These are phyloP conservation scores for Hipparchia semele DNA, from an alignment of 2,888 invertebrate genomes.

Conservation along the genomic window DNA sequence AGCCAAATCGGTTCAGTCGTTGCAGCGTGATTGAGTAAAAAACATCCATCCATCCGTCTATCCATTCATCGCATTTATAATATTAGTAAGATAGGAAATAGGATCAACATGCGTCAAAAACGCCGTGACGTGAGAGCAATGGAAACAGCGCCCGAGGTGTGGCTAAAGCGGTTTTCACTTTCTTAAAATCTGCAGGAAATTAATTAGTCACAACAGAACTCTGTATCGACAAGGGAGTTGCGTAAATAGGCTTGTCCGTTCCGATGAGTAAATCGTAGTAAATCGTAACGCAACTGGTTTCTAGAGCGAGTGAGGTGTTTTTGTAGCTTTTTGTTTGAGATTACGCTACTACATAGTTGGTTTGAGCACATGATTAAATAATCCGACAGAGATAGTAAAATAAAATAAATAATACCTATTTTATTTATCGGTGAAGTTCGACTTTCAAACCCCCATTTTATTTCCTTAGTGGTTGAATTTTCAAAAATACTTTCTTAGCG, in stretches of 20 bases:
- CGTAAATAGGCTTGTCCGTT: constrained; percentile 39
- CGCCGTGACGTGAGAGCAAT: background rate
- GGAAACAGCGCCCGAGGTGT: constrained; percentile 30
- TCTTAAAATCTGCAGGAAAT: constrained; percentile 51
- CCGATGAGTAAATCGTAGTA: constrained; percentile 37
- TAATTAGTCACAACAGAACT: constrained; percentile 49
- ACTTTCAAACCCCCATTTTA: too few relatives aligned
- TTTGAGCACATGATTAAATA: background rate
- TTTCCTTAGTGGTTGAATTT: too few relatives aligned
- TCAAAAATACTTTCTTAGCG: too few relatives aligned
- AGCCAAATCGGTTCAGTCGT: too few relatives aligned
- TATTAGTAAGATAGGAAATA: too few relatives aligned
- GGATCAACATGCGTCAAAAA: background rate
- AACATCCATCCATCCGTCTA: too few relatives aligned
- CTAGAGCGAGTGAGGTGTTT: constrained; percentile 14
- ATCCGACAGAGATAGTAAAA: too few relatives aligned
- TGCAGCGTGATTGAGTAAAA: too few relatives aligned
- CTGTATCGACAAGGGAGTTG: constrained; percentile 40
- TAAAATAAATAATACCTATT: too few relatives aligned
- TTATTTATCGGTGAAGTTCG: too few relatives aligned
- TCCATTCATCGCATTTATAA: background rate
- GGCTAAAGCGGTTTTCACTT: constrained; percentile 46
- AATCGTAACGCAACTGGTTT: constrained; percentile 29
- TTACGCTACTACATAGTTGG: constrained; percentile 11
- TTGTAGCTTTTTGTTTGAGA: constrained; percentile 22